Base-by-base conservation (phyloP, 2,797 vertebrate genomes). In the Taeniopygia guttata region DNA sequence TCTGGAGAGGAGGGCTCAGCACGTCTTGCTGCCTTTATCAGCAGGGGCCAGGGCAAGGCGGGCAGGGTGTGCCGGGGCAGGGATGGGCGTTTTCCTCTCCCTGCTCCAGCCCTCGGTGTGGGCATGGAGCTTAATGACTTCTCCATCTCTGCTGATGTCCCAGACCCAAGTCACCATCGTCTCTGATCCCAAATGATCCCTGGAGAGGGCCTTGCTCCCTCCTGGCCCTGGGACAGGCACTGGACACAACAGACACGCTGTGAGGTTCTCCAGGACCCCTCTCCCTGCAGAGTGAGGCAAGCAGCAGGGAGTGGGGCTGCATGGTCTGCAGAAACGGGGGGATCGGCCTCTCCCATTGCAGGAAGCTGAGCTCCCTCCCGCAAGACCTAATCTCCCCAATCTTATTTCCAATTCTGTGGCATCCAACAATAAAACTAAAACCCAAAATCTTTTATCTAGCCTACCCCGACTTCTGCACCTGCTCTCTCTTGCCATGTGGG, bases 61-160 rank as follows among this genome's bases (percentile, higher is more conserved):
- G 49, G 79, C 58, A 36, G 89, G 94, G 93, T 46, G 67, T 23
- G 81, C 56, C 30, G 25, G 29, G 3, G 5, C 20, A 60, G 43
- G 30, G 23, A 59, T 8, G 36, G 77, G 40, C 1, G 14, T 78
- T 55, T 40, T 75, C 60, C 12, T 40, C 62, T 54, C 40, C 36
- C 11, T 0, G 0, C 34, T 43, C 18, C 77, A 18, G 14, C n/a
- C 32, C 18, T 22, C 2, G 0, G 8, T 10, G 12, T 3, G 4
- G 7, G 14, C 52, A 11, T 0, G 2, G 46, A 9, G 19, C 16
- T 25, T 26, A 40, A 13, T 0, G 0, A 15, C 26, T 74, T 27
- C 60, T 30, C 0, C 0, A 15, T 52, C 32, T 48, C 52, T 81
- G 52, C 20, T 3, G 6, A n/a, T 30, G 14, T 14, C 62, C 1